phyloP scores from a whole-genome alignment of 2,797 vertebrate species.

The Periophthalmus magnuspinnatus region DNA sequence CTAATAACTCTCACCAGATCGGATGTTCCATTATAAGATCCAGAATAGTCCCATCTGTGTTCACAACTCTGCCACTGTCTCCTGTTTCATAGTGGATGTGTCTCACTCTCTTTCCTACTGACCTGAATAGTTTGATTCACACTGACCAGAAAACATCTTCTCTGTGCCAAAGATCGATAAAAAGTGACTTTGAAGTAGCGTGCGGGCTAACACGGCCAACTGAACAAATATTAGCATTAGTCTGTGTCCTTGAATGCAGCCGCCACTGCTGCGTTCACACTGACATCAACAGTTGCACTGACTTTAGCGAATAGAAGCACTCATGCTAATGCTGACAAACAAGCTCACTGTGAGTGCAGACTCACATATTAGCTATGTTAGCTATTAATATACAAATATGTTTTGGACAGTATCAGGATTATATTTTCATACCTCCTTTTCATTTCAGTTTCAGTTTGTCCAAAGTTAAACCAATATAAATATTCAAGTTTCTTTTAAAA shows the following conservation, averaged over 20 bases:
- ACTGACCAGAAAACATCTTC: slow-evolving; percentile 48
- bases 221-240: slow-evolving; percentile 74
- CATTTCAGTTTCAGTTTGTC: too few relatives aligned
- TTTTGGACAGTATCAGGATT: too few relatives aligned
- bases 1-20: too few relatives aligned
- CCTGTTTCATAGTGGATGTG: too few relatives aligned
- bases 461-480: too few relatives aligned
- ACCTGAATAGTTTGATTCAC: slow-evolving; percentile 36
- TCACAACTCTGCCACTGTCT: too few relatives aligned
- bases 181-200: slow-evolving; percentile 61
- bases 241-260: slow-evolving; percentile 59
- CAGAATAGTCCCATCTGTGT: too few relatives aligned
- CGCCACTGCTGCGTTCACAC: slow-evolving; percentile 54
- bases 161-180: slow-evolving; percentile 52
- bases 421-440: too few relatives aligned
- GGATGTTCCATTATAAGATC: too few relatives aligned
- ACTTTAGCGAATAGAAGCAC: background rate
- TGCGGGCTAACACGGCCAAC: slow-evolving; percentile 44
- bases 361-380: too few relatives aligned
- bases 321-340: background rate
- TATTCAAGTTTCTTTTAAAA: too few relatives aligned
- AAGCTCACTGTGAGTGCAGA: background rate
- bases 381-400: too few relatives aligned
- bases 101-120: background rate
- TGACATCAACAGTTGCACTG: slow-evolving; percentile 42